Conservation (phyloP, 2,888 invertebrate species). For the Aricia artaxerxes region DNA sequence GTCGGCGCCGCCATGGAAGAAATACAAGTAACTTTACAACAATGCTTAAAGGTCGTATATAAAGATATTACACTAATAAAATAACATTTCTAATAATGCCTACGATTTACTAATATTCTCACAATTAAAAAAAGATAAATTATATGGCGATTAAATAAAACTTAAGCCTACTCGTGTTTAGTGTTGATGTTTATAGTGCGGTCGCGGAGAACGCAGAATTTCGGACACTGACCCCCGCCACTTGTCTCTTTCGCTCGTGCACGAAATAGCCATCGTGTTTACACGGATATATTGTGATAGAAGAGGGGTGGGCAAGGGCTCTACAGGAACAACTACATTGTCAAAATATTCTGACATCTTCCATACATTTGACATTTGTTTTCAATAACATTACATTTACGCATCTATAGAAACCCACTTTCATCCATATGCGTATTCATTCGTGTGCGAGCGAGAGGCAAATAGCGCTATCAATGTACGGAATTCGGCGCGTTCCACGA, state of each 20-base stretch:
- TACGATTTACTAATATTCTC: constrained; percentile 62
- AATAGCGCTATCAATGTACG: neutral
- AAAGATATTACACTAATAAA: constrained; percentile 53
- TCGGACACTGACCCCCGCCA: neutral
- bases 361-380: neutral
- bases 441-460: no score
- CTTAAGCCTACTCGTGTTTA: constrained; percentile 48
- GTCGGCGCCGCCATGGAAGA: constrained; percentile 38
- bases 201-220: neutral
- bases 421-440: neutral
- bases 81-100: constrained; percentile 62
- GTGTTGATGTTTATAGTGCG: constrained; percentile 43
- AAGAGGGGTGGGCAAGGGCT: no score
- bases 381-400: neutral
- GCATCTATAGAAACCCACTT: neutral
- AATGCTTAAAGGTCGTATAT: constrained; percentile 51
- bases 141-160: constrained; percentile 53
- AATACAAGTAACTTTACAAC: constrained; percentile 58
- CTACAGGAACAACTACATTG: no score
- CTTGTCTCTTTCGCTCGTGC: neutral
- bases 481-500: neutral
- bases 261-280: neutral
- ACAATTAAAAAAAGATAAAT: constrained; percentile 54
- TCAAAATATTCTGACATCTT: neutral
- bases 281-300: no score